Conservation (phyloP, 2,113 vertebrate species). For the Gallinago undulata region DNA sequence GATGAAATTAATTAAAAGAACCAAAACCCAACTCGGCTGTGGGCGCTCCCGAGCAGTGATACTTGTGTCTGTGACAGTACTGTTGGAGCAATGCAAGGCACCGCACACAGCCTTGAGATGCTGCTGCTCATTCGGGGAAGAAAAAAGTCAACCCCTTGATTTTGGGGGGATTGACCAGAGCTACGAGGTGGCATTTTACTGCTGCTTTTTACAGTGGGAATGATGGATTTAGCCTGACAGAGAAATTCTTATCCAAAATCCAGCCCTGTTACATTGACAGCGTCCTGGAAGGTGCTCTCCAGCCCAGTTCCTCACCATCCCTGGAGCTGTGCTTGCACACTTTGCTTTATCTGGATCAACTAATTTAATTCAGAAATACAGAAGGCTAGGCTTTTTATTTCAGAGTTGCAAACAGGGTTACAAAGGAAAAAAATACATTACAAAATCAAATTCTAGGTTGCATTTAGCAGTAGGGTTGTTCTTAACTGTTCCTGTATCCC, state of each 20-base stretch:
- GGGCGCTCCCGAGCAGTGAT: background rate
- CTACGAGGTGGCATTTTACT: background rate
- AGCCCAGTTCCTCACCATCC: background rate
- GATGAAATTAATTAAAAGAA: background rate
- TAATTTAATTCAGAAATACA: background rate
- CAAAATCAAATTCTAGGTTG: background rate
- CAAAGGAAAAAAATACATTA: background rate
- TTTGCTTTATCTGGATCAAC: background rate
- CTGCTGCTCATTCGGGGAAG: background rate
- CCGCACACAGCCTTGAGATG: background rate
- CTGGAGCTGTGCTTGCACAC: background rate
- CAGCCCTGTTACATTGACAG: background rate
- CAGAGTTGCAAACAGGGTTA: constrained; percentile 4
- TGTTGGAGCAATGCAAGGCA: rapidly evolving
- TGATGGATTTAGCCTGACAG: background rate
- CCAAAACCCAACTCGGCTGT: background rate
- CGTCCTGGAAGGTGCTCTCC: background rate
- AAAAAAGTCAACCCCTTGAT: background rate
- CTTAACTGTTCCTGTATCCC: background rate
- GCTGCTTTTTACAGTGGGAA: background rate
- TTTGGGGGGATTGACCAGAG: background rate
- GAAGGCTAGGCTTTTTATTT: constrained; percentile 37
- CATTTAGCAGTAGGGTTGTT: background rate
- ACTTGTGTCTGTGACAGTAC: background rate
- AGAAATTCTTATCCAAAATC: background rate